phyloP scores from a whole-genome alignment of 2,113 vertebrate genomes.

The Haplotaxodon microlepis region DNA sequence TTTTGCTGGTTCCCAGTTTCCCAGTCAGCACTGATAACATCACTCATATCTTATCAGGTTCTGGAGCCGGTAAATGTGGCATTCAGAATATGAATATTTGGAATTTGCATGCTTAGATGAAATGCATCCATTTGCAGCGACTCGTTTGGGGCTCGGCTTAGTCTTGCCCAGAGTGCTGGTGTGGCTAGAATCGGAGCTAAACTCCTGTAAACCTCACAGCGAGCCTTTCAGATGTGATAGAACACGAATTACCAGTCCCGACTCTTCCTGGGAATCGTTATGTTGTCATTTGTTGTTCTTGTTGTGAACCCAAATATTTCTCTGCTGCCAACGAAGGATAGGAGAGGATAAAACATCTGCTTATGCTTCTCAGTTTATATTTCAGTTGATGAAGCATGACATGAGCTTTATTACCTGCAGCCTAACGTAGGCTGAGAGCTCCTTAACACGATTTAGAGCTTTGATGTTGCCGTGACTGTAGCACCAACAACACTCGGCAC shows the following conservation, averaged over 20 bases:
- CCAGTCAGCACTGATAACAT: accelerated
- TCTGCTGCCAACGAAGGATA: neutral
- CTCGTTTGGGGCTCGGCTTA: neutral
- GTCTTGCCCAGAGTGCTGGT: neutral
- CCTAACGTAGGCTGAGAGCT: accelerated
- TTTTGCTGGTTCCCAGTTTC: neutral
- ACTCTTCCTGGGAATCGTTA: neutral
- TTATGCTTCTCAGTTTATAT: neutral
- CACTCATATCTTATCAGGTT: neutral
- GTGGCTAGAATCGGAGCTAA: accelerated
- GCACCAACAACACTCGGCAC: neutral
- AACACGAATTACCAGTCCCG: neutral
- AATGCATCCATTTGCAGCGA: neutral
- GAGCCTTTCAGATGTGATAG: neutral
- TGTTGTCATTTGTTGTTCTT: neutral
- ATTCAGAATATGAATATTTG: neutral
- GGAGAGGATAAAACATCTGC: neutral
- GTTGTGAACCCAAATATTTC: neutral
- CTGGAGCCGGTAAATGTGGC: neutral
- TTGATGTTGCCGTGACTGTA: neutral
- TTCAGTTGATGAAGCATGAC: neutral
- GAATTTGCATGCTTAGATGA: neutral
- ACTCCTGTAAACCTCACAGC: neutral
- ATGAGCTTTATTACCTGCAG: neutral
- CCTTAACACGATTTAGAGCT: accelerated